Evolutionary conservation across 2,797 vertebrate genomes (phyloP).

Genomic region (Paramormyrops hopkinsi): DNA sequence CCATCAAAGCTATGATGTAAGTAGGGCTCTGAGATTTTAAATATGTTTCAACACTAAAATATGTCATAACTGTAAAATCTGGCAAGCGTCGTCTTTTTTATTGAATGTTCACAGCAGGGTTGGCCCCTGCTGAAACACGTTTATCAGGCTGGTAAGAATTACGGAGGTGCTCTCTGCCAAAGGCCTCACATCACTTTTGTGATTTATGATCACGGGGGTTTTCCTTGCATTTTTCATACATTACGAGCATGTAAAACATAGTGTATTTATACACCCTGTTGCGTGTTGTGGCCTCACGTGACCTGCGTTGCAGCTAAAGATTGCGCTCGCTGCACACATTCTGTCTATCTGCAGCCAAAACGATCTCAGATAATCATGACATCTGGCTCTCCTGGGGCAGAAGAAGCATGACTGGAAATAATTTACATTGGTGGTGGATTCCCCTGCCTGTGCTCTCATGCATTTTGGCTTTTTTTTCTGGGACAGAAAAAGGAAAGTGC

Average conservation of each 20-base stretch:
- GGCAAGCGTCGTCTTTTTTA: background rate
- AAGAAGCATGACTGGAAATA: background rate
- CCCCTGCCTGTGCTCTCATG: background rate
- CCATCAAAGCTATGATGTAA: conserved; percentile 2
- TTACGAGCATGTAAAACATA: background rate
- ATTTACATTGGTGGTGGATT: background rate
- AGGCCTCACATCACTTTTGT: background rate
- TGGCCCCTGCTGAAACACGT: background rate
- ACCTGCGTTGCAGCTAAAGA: background rate
- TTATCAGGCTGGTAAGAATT: background rate
- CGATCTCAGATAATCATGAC: background rate
- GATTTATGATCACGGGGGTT: background rate
- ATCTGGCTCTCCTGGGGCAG: background rate
- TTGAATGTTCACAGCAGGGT: background rate
- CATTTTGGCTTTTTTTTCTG: background rate
- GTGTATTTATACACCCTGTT: background rate
- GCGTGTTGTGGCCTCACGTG: background rate
- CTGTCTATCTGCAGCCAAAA: background rate
- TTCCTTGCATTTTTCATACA: background rate
- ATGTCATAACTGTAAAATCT: background rate
- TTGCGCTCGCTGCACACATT: background rate
- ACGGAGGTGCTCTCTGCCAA: background rate
- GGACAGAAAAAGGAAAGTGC: background rate
- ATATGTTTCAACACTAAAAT: conserved; percentile 9
- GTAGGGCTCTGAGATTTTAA: background rate